Evolutionary conservation across 2,797 vertebrate species (phyloP).

Genomic region (Myripristis jacobus): DNA sequence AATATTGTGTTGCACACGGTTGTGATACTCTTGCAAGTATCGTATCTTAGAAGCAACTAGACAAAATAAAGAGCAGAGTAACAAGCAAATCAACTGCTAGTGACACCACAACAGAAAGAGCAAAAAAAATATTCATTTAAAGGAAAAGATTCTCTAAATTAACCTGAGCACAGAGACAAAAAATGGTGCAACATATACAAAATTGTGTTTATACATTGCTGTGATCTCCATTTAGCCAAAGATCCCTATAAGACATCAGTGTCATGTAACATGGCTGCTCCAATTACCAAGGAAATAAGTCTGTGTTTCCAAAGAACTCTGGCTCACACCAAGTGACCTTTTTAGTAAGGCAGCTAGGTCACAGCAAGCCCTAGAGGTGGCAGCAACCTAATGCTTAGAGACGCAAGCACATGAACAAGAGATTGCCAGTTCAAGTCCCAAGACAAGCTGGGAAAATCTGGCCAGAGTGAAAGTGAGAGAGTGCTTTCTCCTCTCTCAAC

Average conservation of each 20-base stretch:
- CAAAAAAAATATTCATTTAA: background rate
- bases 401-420: slow-evolving; percentile 59
- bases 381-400: slow-evolving; percentile 67
- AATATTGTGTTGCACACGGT: slow-evolving; percentile 99
- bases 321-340: slow-evolving; percentile 73
- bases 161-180: slow-evolving; percentile 37
- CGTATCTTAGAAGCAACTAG: slow-evolving; percentile 99
- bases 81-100: slow-evolving; percentile 76
- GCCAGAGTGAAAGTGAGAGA: slow-evolving; percentile 25
- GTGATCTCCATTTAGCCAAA: background rate
- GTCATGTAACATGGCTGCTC: slow-evolving; percentile 22
- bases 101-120: slow-evolving; percentile 23
- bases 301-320: slow-evolving; percentile 56
- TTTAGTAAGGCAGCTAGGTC: slow-evolving; percentile 61
- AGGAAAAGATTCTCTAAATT: background rate
- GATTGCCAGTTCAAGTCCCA: slow-evolving; percentile 70
- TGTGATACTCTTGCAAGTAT: slow-evolving; percentile 99
- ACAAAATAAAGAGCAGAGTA: slow-evolving; percentile 86
- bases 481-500: slow-evolving; percentile 25
- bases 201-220: slow-evolving; percentile 3
- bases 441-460: slow-evolving; percentile 51
- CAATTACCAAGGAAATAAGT: slow-evolving; percentile 56
- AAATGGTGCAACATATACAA: slow-evolving; percentile 32
- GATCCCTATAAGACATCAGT: slow-evolving; percentile 1
- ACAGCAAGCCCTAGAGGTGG: slow-evolving; percentile 64